These are phyloP conservation scores for Harpagoxenus sublaevis DNA, from an alignment of 2,888 invertebrate genomes.

Conservation along the genomic window DNA sequence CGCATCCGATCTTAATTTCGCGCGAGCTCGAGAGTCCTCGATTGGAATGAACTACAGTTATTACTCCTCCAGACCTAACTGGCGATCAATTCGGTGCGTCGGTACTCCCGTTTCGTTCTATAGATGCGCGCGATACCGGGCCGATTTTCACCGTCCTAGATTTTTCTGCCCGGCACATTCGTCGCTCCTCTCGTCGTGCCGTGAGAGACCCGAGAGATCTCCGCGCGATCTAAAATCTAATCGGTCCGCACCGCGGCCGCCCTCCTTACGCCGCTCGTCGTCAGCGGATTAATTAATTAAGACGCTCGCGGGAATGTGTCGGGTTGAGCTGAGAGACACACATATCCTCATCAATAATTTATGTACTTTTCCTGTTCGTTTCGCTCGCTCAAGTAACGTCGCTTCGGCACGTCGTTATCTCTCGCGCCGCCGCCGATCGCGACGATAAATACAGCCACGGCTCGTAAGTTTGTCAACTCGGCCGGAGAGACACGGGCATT, in stretches of 20 bases:
- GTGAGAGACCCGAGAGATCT: conserved; percentile 25
- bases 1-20: conserved; percentile 20
- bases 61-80: conserved; percentile 51
- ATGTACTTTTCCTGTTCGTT: conserved; percentile 11
- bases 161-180: conserved; percentile 69
- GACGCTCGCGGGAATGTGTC: conserved; percentile 2
- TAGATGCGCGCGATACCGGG: conserved; percentile 63
- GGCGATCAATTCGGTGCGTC: conserved; percentile 56
- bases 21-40: conserved; percentile 15
- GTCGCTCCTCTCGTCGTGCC: conserved; percentile 27
- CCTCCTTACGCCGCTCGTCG: conserved; percentile 21
- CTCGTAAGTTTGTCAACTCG: conserved; percentile 15
- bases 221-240: conserved; percentile 41
- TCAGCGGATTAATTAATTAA: conserved; percentile 34
- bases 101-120: conserved; percentile 75
- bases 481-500: background rate
- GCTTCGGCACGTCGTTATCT: background rate
- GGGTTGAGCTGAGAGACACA: background rate
- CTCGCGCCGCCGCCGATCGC: background rate
- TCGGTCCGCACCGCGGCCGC: background rate
- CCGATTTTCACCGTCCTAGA: conserved; percentile 79
- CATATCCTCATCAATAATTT: conserved; percentile 34
- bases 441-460: conserved; percentile 11
- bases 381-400: background rate
- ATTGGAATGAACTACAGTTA: conserved; percentile 44